A percentile compares a stretch with the other conserved stretches of the same genome.
Conservation (phyloP, 2,113 vertebrate species). For the Apodemus sylvaticus region DNA sequence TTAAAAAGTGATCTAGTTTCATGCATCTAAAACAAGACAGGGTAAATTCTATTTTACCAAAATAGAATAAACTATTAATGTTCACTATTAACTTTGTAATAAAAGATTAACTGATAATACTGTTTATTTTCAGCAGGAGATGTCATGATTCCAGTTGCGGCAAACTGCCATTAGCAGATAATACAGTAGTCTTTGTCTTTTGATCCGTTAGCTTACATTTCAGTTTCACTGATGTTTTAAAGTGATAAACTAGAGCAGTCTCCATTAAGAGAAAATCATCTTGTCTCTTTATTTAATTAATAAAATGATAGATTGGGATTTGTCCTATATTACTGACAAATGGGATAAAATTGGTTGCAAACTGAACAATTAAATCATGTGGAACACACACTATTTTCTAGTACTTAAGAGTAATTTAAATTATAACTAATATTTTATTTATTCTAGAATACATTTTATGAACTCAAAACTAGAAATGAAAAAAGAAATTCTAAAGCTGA, state of each 20-base stretch:
- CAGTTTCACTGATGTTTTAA: background rate
- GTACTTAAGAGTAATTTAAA: background rate
- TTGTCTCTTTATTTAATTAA: background rate
- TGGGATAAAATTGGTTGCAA: background rate
- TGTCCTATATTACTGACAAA: background rate
- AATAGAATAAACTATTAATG: slow-evolving; percentile 74
- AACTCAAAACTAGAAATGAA: background rate
- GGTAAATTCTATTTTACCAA: slow-evolving; percentile 73
- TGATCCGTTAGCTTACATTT: background rate
- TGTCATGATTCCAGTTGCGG: background rate
- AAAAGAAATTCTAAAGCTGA: slow-evolving; percentile 20
- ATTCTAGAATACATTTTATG: background rate
- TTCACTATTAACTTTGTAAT: slow-evolving; percentile 74
- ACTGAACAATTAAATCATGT: background rate
- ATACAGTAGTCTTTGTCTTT: background rate
- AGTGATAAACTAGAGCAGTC: background rate
- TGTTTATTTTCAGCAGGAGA: slow-evolving; percentile 17
- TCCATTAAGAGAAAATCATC: background rate
- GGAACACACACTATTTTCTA: background rate
- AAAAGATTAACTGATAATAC: slow-evolving; percentile 68
- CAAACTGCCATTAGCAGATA: slow-evolving; percentile 56
- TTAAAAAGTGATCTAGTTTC: slow-evolving; percentile 54
- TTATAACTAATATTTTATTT: slow-evolving; percentile 15
- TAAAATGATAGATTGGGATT: background rate
- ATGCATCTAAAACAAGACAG: slow-evolving; percentile 66